phyloP scores from a whole-genome alignment of 2,888 invertebrate species.

The Spodoptera picta region DNA sequence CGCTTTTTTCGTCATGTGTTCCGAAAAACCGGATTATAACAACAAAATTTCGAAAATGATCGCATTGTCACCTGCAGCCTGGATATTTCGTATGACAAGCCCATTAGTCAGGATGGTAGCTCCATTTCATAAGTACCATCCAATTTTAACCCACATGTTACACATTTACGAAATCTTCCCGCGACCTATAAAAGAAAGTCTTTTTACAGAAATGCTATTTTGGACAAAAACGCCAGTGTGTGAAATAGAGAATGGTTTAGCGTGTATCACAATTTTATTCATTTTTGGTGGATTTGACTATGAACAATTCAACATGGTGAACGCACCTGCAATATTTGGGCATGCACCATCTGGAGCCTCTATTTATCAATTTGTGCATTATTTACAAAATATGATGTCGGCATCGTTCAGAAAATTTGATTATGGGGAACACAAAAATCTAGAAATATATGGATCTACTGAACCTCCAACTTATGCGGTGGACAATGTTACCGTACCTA shows the following conservation, averaged over 20 bases:
- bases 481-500: slow-evolving; percentile 49
- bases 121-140: slow-evolving; percentile 33
- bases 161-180: slow-evolving; percentile 33
- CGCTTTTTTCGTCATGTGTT: slow-evolving; percentile 89
- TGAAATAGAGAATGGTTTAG: slow-evolving; percentile 37
- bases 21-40: slow-evolving; percentile 89
- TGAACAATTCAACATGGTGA: slow-evolving; percentile 47
- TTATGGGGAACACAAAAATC: slow-evolving; percentile 52
- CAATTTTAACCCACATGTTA: slow-evolving; percentile 26
- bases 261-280: slow-evolving; percentile 53
- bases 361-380: slow-evolving; percentile 73
- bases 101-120: slow-evolving; percentile 37
- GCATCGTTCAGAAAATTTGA: slow-evolving; percentile 60
- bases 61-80: slow-evolving; percentile 90
- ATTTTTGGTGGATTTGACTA: slow-evolving; percentile 56
- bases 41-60: slow-evolving; percentile 88
- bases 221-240: slow-evolving; percentile 25
- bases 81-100: slow-evolving; percentile 77
- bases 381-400: slow-evolving; percentile 56
- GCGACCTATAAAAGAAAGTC: slow-evolving; percentile 13
- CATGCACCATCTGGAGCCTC: slow-evolving; percentile 78
- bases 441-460: slow-evolving; percentile 39
- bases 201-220: not conserved
- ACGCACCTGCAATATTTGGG: slow-evolving; percentile 42
- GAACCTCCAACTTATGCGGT: slow-evolving; percentile 56